phyloP scores from a whole-genome alignment of 2,113 vertebrate genomes.

The Rostratula benghalensis region DNA sequence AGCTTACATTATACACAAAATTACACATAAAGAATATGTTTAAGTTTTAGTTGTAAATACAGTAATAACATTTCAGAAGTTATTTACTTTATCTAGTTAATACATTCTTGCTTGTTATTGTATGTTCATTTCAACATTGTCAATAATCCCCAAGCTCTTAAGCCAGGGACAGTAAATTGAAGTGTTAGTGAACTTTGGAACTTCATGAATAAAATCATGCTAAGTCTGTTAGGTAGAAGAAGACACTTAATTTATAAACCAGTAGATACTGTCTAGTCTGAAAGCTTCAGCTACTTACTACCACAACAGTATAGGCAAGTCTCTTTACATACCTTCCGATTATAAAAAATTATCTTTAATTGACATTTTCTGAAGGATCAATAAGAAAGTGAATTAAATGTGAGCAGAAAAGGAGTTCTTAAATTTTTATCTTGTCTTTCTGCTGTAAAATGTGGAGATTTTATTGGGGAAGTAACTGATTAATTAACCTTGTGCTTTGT shows the following conservation, averaged over 20 bases:
- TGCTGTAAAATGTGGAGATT: background rate
- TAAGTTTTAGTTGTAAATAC: background rate
- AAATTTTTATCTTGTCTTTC: background rate
- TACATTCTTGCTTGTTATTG: background rate
- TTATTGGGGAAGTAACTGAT: background rate
- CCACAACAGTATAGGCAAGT: background rate
- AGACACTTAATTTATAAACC: background rate
- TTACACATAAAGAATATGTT: background rate
- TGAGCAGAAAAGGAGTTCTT: background rate
- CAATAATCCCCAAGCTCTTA: background rate
- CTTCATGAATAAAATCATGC: background rate
- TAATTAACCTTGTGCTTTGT: background rate
- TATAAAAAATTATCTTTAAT: background rate
- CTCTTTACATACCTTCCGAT: background rate
- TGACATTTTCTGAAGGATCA: background rate
- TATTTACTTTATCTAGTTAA: background rate
- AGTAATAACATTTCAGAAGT: background rate
- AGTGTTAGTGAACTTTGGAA: background rate
- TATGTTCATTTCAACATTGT: background rate
- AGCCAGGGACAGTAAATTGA: background rate
- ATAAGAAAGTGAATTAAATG: background rate
- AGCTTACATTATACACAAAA: background rate
- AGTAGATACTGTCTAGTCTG: background rate
- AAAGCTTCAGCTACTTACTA: background rate
- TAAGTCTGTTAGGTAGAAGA: background rate